Evolutionary conservation across 2,797 vertebrate species (phyloP), one percentile per base, ranked within the genome.

Genomic region (Borostomias antarcticus): DNA sequence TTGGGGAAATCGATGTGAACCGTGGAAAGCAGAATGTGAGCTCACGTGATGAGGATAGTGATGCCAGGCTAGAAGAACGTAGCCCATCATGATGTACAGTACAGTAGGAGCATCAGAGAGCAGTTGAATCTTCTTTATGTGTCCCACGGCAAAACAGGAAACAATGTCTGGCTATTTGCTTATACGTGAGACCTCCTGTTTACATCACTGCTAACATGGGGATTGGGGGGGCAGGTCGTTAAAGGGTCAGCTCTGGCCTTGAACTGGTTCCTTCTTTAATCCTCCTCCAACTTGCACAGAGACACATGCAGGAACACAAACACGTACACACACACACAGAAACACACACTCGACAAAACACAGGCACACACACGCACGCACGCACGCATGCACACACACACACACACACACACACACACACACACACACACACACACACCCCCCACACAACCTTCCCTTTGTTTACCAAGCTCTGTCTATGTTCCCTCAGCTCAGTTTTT

Each of bases 401-500:
- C 37, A 53, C 33, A 48, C 23, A 3, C 28, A 26, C 37, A 56
- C 50, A 45, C 13, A 19, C 29, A 58, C 13, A 37, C 43, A 51
- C 21, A 58, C 23, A 58, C 21, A 66, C 30, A 66, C 3, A 51
- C 64, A 47, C 35, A 56, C 51, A 65, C 63, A 57, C 26, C 8
- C 37, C 21, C 56, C 45, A 40, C 25, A 80, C 66, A 77, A 58
- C 28, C 29, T 83, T 66, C 21, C 54, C 53, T 5, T 62, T 82
- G 76, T 82, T 65, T 77, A 85, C 83, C 82, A 72, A 66, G 68
- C 70, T 66, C 23, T 56, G 60, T 80, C 76, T n/a, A 73, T 37
- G 19, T 59, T 63, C 62, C 29, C 75, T 82, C 83, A 74, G 68
- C 73, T 88, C 81, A 84, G 72, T 83, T 90, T 89, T 89, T 91